These are phyloP conservation scores for Gambusia holbrooki DNA, from an alignment of 2,113 vertebrate genomes.

Conservation along the genomic window DNA sequence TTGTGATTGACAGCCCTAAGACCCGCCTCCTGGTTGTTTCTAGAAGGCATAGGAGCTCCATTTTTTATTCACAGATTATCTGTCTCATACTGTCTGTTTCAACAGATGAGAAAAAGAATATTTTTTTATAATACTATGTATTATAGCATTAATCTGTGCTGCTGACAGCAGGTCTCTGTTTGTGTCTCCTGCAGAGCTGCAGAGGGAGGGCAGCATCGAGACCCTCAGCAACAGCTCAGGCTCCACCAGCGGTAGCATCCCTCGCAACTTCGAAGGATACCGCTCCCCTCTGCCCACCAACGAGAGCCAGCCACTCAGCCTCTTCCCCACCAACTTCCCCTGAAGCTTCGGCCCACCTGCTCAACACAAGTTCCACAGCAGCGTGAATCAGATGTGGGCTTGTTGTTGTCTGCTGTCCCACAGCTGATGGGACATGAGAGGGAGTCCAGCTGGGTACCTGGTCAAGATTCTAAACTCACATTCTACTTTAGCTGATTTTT, in stretches of 20 bases:
- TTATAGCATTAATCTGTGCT: too few species aligned
- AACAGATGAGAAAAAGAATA: too few species aligned
- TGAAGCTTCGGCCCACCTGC: slow-evolving; percentile 57
- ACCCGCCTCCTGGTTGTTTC: too few species aligned
- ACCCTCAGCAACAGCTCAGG: slow-evolving; percentile 99
- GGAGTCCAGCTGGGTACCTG: background rate
- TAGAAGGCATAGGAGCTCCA: too few species aligned
- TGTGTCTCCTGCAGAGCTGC: slow-evolving; percentile 85
- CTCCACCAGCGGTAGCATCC: slow-evolving; percentile 97
- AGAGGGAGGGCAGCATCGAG: slow-evolving; percentile 99
- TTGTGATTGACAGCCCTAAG: too few species aligned
- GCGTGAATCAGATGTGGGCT: too few species aligned
- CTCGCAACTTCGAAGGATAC: slow-evolving; percentile 95
- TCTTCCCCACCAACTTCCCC: slow-evolving; percentile 92
- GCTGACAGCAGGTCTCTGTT: background rate
- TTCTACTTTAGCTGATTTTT: background rate
- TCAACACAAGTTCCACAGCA: slow-evolving; percentile 1
- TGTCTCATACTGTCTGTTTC: too few species aligned
- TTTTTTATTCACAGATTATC: too few species aligned
- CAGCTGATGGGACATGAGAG: too few species aligned
- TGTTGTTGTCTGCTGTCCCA: too few species aligned
- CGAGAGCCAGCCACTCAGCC: slow-evolving; percentile 96
- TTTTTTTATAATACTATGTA: too few species aligned
- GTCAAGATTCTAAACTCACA: background rate
- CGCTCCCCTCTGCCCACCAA: slow-evolving; percentile 94